A percentile compares a stretch with the other conserved stretches of the same genome.
These are phyloP conservation scores for Thalassophryne amazonica DNA, from an alignment of 2,797 vertebrate genomes.

Conservation along the genomic window DNA sequence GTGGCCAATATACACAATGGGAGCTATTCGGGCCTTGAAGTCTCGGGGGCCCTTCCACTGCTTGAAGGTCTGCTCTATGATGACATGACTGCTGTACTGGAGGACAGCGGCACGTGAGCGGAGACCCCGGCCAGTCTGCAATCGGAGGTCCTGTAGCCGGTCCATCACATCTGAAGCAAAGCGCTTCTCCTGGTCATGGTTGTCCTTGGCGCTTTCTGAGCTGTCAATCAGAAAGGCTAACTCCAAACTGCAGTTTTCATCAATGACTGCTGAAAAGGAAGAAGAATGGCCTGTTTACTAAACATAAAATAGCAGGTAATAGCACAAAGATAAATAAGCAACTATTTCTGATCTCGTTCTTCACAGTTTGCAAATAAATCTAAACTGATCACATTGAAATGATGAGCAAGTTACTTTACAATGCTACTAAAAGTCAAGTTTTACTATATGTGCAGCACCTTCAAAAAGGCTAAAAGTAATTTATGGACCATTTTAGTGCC, in stretches of 20 bases:
- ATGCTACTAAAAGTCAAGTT: too few species aligned
- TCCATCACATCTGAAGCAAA: constrained; percentile 80
- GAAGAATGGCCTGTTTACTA: not conserved
- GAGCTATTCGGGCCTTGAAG: constrained; percentile 79
- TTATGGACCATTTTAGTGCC: constrained; percentile 21
- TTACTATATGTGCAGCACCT: constrained; percentile 7
- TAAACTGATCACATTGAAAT: constrained; percentile 11
- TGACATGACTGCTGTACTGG: constrained; percentile 91
- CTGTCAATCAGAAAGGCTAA: constrained; percentile 89
- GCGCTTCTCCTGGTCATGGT: constrained; percentile 85
- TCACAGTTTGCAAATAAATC: too few species aligned
- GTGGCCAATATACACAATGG: constrained; percentile 85
- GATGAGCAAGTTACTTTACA: not conserved
- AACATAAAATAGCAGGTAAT: not conserved
- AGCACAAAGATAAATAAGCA: too few species aligned
- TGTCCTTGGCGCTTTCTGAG: constrained; percentile 89
- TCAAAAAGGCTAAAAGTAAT: constrained; percentile 20
- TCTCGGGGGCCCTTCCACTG: constrained; percentile 81
- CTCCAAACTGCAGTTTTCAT: constrained; percentile 85
- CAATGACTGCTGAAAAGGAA: constrained; percentile 40
- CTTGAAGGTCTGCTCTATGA: constrained; percentile 84
- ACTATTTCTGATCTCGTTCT: not conserved
- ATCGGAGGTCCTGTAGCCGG: constrained; percentile 75
- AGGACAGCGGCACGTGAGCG: constrained; percentile 83
- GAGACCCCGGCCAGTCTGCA: constrained; percentile 77